Evolutionary conservation across 2,888 invertebrate genomes (phyloP), one percentile per base, ranked within the genome.

Genomic region (Rhagonycha lutea): DNA sequence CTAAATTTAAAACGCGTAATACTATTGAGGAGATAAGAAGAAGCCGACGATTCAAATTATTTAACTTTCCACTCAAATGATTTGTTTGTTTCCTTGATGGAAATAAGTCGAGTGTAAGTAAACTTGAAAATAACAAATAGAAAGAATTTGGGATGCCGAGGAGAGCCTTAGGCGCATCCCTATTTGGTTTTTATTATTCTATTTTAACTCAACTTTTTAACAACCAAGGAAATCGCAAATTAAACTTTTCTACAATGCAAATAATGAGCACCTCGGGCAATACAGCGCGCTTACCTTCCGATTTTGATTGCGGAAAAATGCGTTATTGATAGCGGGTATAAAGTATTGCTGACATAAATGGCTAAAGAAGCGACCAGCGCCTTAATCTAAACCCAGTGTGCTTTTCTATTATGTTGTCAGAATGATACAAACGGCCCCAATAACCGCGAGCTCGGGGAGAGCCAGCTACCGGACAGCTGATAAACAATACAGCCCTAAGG

Each of bases 391-490:
- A 82, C 84, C 81, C 85, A 83, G 85, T 85, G 85, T 82, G 85
- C 84, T 86, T 87, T 87, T 87, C 86, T 86, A 87, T 87, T 87
- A 87, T 87, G 86, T 86, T 87, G 87, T 87, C 87, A 87, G 84
- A 87, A 86, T 86, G 86, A 87, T 87, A 87, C 86, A 87, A 87
- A 87, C 86, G 84, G 86, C 86, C 83, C 83, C 86, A 86, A 86
- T 86, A 86, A 86, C 85, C 85, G 84, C 85, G 83, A 86, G 83
- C 83, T 83, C 83, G 83, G 85, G 84, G 85, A 83, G 83, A 84
- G 84, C 81, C 84, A 72, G 85, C 86, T 86, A 86, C 85, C 80
- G 85, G 85, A 85, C 85, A 86, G 86, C 85, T 86, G 86, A 86
- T 86, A 86, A 86, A 86, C 86, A 86, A 85, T 86, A 80, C 79